Evolutionary conservation across 2,113 vertebrate species (phyloP).

Genomic region (Argyrosomus japonicus): DNA sequence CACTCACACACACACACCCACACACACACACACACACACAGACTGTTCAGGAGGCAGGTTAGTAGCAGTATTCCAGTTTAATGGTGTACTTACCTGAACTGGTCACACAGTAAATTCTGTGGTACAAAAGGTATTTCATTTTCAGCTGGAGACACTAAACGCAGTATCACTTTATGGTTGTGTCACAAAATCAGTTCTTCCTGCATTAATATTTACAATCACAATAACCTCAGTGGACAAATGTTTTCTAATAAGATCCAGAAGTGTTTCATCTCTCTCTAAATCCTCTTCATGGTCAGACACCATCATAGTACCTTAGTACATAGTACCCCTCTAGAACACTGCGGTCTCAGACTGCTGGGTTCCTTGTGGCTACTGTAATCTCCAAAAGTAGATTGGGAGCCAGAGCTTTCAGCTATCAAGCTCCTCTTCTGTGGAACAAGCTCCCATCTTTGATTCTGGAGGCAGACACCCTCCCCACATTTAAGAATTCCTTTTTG

Average conservation of each 20-base stretch:
- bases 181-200: background rate
- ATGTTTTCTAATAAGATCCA: background rate
- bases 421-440: too few relatives aligned
- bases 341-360: too few relatives aligned
- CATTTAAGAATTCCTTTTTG: too few relatives aligned
- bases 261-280: background rate
- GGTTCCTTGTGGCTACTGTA: too few relatives aligned
- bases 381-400: too few relatives aligned
- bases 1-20: too few relatives aligned
- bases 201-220: background rate
- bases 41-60: conserved; percentile 32
- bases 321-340: too few relatives aligned
- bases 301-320: too few relatives aligned
- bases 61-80: conserved; percentile 57
- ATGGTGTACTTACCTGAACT: conserved; percentile 66
- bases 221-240: background rate
- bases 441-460: too few relatives aligned
- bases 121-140: conserved; percentile 38
- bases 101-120: conserved; percentile 62
- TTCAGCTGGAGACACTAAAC: conserved; percentile 47
- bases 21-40: background rate
- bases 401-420: too few relatives aligned
- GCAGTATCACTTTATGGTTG: conserved; percentile 8
- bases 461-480: too few relatives aligned
- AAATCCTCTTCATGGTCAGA: background rate